Conservation (phyloP, 2,113 vertebrate genomes). For the Dipodomys ordii region DNA sequence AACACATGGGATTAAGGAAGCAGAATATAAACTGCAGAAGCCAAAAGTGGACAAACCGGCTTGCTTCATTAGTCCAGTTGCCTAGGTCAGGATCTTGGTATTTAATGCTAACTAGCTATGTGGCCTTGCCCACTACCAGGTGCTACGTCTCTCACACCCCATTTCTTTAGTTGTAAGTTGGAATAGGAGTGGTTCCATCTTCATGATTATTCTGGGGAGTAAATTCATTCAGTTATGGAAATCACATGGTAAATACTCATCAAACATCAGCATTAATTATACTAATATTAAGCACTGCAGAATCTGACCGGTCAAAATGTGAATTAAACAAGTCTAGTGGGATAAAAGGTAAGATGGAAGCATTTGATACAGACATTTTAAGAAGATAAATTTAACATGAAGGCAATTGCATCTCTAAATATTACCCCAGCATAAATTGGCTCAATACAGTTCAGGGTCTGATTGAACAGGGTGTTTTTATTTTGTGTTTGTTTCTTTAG, state of each 20-base stretch:
- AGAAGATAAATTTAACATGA: background rate
- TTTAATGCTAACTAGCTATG: background rate
- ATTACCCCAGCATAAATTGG: background rate
- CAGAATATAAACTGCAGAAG: background rate
- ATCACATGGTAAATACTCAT: background rate
- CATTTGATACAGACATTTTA: background rate
- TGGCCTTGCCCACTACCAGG: background rate
- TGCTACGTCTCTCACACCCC: background rate
- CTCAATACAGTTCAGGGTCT: background rate
- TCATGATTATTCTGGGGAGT: background rate
- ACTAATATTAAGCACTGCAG: background rate
- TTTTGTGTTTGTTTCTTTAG: slow-evolving; percentile 41
- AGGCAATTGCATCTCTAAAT: background rate
- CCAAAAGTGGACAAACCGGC: background rate
- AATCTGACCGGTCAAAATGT: background rate
- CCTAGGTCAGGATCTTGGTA: background rate
- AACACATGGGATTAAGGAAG: background rate
- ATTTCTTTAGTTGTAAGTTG: background rate
- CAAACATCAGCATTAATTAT: background rate
- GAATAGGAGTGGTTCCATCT: background rate
- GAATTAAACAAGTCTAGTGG: background rate
- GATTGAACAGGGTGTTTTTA: background rate
- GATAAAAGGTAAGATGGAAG: background rate
- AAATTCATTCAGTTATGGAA: background rate
- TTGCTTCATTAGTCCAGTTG: background rate